Conservation (phyloP, 2,797 vertebrate genomes). For the Tangara arthus region DNA sequence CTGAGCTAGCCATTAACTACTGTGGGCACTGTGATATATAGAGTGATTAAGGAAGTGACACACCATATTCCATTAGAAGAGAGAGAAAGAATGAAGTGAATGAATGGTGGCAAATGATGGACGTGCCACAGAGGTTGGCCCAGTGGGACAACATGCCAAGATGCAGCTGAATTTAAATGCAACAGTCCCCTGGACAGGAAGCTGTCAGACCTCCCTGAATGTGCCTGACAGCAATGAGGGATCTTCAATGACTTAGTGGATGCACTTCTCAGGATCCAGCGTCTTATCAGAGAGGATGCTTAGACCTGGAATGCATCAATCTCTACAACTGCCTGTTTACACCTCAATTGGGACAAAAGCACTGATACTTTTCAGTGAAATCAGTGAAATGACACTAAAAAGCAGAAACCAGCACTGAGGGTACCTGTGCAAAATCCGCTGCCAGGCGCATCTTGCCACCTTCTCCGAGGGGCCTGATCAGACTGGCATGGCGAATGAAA, state of each 20-base stretch:
- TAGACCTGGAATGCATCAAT: background rate
- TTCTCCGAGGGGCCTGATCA: constrained; percentile 90
- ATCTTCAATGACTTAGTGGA: background rate
- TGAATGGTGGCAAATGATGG: background rate
- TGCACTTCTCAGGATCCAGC: background rate
- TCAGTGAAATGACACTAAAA: background rate
- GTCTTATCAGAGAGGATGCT: background rate
- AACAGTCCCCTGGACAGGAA: background rate
- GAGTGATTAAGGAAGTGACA: background rate
- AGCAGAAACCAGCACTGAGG: background rate
- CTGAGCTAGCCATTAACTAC: background rate
- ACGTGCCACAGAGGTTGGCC: background rate
- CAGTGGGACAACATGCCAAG: constrained; percentile 10
- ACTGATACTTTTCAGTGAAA: background rate
- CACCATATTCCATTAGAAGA: background rate
- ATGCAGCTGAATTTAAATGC: constrained; percentile 19
- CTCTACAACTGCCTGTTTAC: background rate
- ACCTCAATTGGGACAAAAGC: background rate
- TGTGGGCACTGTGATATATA: background rate
- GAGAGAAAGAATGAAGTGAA: background rate
- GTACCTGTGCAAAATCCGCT: constrained; percentile 94
- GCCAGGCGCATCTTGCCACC: constrained; percentile 95
- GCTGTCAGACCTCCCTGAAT: background rate
- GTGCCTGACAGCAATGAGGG: background rate
- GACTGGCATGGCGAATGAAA: constrained; percentile 89